A percentile compares a stretch with the other conserved stretches of the same genome.
Conservation (phyloP, 2,797 vertebrate genomes). For the Thripadectes ignobilis region DNA sequence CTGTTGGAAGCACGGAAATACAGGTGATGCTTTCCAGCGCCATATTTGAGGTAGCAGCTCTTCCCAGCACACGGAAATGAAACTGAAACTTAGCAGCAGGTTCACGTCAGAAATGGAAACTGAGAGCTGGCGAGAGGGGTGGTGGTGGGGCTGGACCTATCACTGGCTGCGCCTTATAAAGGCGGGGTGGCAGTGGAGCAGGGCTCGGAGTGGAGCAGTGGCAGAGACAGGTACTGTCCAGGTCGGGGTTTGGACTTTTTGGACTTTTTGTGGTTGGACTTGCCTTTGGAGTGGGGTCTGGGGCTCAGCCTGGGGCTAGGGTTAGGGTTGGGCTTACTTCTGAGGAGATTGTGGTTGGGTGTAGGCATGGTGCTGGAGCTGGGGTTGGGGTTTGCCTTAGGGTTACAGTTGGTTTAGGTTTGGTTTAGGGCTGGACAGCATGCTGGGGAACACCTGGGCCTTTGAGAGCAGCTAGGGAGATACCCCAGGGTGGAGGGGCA, state of each 20-base stretch:
- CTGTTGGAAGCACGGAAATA: background rate
- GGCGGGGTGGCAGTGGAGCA: fast-evolving
- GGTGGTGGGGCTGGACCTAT: fast-evolving
- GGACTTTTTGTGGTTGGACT: background rate
- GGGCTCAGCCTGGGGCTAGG: too few relatives aligned
- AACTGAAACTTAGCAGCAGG: fast-evolving
- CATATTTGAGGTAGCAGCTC: fast-evolving
- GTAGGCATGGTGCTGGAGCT: background rate
- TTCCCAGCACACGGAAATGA: fast-evolving
- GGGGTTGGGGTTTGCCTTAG: background rate
- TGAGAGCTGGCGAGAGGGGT: fast-evolving
- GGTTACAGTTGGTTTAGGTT: background rate
- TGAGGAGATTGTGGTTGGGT: background rate
- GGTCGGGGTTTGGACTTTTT: background rate
- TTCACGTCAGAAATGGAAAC: background rate
- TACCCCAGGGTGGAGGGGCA: background rate
- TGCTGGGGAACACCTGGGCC: background rate
- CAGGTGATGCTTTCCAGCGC: background rate
- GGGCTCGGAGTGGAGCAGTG: fast-evolving
- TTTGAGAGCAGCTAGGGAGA: background rate
- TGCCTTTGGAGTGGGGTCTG: too few relatives aligned
- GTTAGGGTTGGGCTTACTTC: background rate
- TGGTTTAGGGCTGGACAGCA: too few relatives aligned
- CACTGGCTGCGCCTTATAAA: fast-evolving
- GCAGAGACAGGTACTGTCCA: background rate